Conservation (phyloP, 1,140 invertebrate species). For the Zaprionus capensis region DNA sequence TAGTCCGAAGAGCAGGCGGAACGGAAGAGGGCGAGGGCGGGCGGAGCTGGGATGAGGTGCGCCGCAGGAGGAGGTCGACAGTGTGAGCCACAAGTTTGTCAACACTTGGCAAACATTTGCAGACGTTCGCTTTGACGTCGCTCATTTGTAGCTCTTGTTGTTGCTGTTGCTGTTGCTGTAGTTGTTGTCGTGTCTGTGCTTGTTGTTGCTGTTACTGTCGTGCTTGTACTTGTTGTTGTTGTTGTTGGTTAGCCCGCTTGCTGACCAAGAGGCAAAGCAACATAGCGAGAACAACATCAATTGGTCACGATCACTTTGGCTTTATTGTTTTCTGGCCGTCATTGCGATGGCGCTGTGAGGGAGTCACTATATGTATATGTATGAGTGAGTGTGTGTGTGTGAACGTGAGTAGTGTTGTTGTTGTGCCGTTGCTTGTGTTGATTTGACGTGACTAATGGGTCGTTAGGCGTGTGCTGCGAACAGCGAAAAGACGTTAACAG, state of each 20-base stretch:
- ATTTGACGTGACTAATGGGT: constrained; percentile 80
- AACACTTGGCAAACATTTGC: constrained; percentile 69
- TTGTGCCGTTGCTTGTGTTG: constrained; percentile 57
- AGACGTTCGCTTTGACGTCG: constrained; percentile 51
- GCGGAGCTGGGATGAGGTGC: not conserved
- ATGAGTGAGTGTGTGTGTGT: constrained; percentile 22
- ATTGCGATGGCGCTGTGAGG: constrained; percentile 38
- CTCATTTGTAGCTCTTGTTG: constrained; percentile 11
- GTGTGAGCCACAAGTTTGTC: constrained; percentile 63
- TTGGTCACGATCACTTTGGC: constrained; percentile 78
- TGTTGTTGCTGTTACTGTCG: constrained; percentile 47
- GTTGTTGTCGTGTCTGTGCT: constrained; percentile 8
- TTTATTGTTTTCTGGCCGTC: constrained; percentile 63
- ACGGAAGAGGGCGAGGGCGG: not conserved
- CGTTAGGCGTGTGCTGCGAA: constrained; percentile 62
- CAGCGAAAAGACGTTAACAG: constrained; percentile 32
- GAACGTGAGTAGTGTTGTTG: constrained; percentile 31
- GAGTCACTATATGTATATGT: constrained; percentile 13
- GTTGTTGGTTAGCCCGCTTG: constrained; percentile 48
- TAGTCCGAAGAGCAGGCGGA: not conserved
- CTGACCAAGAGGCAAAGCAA: constrained; percentile 46
- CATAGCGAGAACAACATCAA: constrained; percentile 39
- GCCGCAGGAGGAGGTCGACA: not conserved
- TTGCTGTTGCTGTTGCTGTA: constrained; percentile 36
- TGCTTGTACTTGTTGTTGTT: constrained; percentile 19